Evolutionary conservation across 2,113 vertebrate species (phyloP).

Genomic region (Dryoscopus gambensis): DNA sequence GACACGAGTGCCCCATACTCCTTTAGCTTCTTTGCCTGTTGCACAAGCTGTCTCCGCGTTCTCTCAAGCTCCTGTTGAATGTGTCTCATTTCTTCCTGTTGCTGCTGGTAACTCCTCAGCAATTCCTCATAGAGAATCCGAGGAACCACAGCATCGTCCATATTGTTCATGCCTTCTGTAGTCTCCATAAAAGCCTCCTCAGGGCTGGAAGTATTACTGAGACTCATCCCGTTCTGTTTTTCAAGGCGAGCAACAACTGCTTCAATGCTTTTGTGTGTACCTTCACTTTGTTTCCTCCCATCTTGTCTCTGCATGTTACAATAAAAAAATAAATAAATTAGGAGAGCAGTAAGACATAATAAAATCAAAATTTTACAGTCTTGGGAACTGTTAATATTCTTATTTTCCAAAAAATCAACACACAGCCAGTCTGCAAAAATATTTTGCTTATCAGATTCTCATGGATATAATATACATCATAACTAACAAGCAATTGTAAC

Average conservation of each 20-base stretch:
- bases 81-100: slow-evolving; percentile 95
- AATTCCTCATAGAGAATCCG: slow-evolving; percentile 94
- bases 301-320: slow-evolving; percentile 76
- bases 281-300: slow-evolving; percentile 79
- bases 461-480: neutral
- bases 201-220: slow-evolving; percentile 72
- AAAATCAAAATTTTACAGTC: neutral
- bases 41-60: slow-evolving; percentile 93
- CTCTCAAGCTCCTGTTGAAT: slow-evolving; percentile 96
- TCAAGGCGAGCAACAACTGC: slow-evolving; percentile 94
- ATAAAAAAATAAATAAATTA: slow-evolving; percentile 30
- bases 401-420: neutral
- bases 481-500: neutral
- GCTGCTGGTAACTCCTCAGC: slow-evolving; percentile 94
- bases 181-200: slow-evolving; percentile 77
- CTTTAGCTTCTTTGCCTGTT: slow-evolving; percentile 98
- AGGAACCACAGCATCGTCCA: slow-evolving; percentile 86
- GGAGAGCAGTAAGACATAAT: neutral
- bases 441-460: neutral
- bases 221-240: slow-evolving; percentile 80
- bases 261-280: slow-evolving; percentile 89
- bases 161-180: slow-evolving; percentile 71
- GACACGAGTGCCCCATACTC: slow-evolving; percentile 94
- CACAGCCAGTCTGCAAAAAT: neutral
- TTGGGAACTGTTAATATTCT: neutral